Conservation (phyloP, 2,888 invertebrate genomes). For the Tryphoninae sp. region DNA sequence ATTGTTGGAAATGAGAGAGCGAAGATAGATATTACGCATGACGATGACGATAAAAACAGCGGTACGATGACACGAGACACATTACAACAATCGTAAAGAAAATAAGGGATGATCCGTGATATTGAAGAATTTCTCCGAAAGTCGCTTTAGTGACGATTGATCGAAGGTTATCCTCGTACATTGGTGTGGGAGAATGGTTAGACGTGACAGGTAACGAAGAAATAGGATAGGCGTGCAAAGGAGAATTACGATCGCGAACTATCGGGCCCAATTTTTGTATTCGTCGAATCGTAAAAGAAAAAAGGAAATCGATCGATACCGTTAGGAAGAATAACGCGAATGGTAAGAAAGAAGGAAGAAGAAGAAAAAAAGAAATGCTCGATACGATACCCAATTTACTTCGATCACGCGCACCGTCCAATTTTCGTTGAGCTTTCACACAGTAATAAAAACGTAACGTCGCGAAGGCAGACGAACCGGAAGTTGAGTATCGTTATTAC, state of each 20-base stretch:
- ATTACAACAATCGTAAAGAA: slow-evolving; percentile 66
- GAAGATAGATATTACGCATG: slow-evolving; percentile 38
- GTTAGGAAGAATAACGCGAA: slow-evolving; percentile 12
- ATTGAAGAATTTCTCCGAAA: slow-evolving; percentile 66
- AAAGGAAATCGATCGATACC: not conserved
- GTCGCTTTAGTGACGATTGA: slow-evolving; percentile 45
- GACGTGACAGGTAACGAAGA: not conserved
- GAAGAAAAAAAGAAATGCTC: not conserved
- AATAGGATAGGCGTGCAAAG: not conserved
- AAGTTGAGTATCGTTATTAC: no score
- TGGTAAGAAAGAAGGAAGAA: not conserved
- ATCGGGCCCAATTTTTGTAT: not conserved
- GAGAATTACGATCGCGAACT: not conserved
- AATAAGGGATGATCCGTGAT: slow-evolving; percentile 67
- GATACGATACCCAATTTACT: no score
- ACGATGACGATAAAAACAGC: slow-evolving; percentile 54
- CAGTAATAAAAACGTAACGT: no score
- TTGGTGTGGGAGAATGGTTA: not conserved
- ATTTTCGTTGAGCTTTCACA: no score
- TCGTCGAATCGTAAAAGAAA: not conserved
- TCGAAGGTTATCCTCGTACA: slow-evolving; percentile 30
- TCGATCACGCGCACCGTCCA: no score
- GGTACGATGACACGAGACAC: slow-evolving; percentile 69
- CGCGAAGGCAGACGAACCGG: no score
- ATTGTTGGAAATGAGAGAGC: slow-evolving; percentile 16